Percentiles rank a stretch among this genome's conserved stretches.
phyloP scores from a whole-genome alignment of 2,797 vertebrate species.

The Yasuhikotakia modesta region DNA sequence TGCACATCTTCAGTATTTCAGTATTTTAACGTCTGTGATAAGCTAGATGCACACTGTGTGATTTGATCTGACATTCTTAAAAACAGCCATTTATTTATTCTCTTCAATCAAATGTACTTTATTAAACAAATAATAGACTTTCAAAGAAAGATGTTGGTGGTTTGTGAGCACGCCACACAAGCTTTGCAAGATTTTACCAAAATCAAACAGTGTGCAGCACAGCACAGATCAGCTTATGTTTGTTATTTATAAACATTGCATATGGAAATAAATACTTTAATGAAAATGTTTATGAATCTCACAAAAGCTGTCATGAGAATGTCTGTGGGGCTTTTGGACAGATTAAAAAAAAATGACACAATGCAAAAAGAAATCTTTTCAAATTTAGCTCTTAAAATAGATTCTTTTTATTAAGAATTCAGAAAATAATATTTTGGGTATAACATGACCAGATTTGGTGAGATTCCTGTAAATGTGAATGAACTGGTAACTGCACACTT shows the following conservation, averaged over 20 bases:
- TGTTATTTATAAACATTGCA: not conserved
- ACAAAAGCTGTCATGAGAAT: not conserved
- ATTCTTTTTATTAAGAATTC: too few species aligned
- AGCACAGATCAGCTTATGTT: not conserved
- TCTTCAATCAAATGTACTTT: too few species aligned
- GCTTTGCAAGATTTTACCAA: too few species aligned
- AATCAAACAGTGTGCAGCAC: not conserved
- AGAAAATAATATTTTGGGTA: not conserved
- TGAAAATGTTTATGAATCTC: not conserved
- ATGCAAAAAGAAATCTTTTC: too few species aligned
- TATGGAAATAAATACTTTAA: not conserved
- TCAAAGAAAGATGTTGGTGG: too few species aligned
- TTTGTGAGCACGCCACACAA: too few species aligned
- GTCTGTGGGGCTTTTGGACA: not conserved
- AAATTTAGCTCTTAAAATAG: too few species aligned
- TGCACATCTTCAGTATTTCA: slow-evolving; percentile 3
- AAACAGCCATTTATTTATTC: too few species aligned
- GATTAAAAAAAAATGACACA: too few species aligned
- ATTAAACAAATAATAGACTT: too few species aligned
- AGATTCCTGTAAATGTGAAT: slow-evolving; percentile 17
- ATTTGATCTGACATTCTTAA: too few species aligned
- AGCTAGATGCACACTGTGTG: not conserved
- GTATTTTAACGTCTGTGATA: not conserved
- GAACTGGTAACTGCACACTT: slow-evolving; percentile 68
- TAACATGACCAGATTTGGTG: not conserved